These are phyloP conservation scores for Zophobas atratus DNA, from an alignment of 1,140 invertebrate genomes.

Conservation along the genomic window DNA sequence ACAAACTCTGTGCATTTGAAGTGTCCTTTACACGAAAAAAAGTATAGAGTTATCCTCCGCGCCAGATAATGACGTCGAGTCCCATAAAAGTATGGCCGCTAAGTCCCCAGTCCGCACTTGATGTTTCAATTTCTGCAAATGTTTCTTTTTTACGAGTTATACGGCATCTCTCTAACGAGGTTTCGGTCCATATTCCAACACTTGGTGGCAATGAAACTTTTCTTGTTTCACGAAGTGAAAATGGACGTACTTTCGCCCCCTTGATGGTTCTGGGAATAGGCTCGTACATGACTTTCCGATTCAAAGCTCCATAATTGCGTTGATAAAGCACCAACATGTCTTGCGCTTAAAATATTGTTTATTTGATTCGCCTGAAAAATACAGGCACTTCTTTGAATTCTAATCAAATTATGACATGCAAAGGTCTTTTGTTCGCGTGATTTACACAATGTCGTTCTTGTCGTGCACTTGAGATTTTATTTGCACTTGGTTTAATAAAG, in stretches of 20 bases:
- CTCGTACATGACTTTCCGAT: not conserved
- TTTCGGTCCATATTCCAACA: constrained; percentile 17
- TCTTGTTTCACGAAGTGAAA: constrained; percentile 37
- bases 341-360: constrained; percentile 31
- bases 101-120: not conserved
- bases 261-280: constrained; percentile 2
- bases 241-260: constrained; percentile 2
- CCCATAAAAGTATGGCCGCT: not conserved
- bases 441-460: constrained; percentile 26
- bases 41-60: too few relatives aligned
- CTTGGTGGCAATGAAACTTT: not conserved
- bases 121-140: constrained; percentile 37
- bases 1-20: too few relatives aligned
- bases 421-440: constrained; percentile 30
- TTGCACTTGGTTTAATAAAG: constrained; percentile 26
- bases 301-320: not conserved
- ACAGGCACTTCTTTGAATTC: constrained; percentile 37
- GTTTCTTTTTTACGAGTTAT: constrained; percentile 24
- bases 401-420: constrained; percentile 35
- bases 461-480: constrained; percentile 4
- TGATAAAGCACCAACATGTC: constrained; percentile 16
- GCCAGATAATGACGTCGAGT: not conserved
- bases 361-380: constrained; percentile 24
- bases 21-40: too few relatives aligned
- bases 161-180: not conserved